phyloP scores from a whole-genome alignment of 2,888 invertebrate species.

The Ptychoptera contaminata region DNA sequence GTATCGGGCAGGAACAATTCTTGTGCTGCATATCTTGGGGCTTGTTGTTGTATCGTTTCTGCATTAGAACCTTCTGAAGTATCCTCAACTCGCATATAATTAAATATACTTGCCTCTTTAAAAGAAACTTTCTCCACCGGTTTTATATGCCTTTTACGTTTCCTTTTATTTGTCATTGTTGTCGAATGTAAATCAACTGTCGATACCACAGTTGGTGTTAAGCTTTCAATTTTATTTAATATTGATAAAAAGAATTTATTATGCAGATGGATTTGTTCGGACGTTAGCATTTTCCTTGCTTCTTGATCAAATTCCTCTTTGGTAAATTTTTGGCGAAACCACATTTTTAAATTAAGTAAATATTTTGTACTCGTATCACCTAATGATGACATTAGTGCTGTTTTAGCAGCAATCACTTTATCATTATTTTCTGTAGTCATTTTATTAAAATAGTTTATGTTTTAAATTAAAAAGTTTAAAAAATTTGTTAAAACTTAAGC shows the following conservation, averaged over 20 bases:
- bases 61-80: conserved; percentile 22
- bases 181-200: conserved; percentile 15
- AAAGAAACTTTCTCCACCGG: conserved; percentile 42
- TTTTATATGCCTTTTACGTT: conserved; percentile 34
- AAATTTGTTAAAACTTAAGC: too few relatives aligned
- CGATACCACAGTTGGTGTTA: conserved; percentile 16
- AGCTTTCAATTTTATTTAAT: conserved; percentile 49
- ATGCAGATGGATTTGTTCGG: conserved; percentile 64
- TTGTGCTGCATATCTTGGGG: conserved; percentile 43
- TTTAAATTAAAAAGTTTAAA: too few relatives aligned
- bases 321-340: conserved; percentile 58
- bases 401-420: conserved; percentile 21
- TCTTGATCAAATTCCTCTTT: conserved; percentile 73
- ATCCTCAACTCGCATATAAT: conserved; percentile 38
- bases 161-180: conserved; percentile 20
- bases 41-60: conserved; percentile 15
- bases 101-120: conserved; percentile 42
- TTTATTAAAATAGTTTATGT: background rate
- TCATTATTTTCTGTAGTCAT: conserved; percentile 17
- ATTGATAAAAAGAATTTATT: conserved; percentile 71
- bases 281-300: conserved; percentile 53
- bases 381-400: conserved; percentile 29
- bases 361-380: conserved; percentile 59
- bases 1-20: conserved; percentile 74
- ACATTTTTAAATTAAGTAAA: conserved; percentile 54